These are phyloP conservation scores for Melanerpes formicivorus DNA, from an alignment of 2,113 vertebrate genomes.

Conservation along the genomic window DNA sequence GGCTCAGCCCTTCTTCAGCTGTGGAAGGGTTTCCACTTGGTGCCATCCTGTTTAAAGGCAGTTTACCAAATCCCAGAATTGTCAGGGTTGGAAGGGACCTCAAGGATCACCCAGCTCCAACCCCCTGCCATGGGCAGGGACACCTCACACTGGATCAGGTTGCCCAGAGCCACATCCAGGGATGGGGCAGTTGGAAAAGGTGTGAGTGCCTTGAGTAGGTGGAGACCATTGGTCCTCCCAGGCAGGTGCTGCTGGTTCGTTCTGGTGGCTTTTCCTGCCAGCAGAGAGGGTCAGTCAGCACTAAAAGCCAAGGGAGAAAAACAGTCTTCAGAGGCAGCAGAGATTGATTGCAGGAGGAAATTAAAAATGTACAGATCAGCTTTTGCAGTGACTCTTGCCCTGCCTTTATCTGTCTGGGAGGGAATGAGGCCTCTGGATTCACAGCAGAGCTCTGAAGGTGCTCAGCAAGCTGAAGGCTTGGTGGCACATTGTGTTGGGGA, in stretches of 20 bases:
- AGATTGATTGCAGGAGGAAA: constrained; percentile 14
- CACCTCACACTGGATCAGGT: too few relatives aligned
- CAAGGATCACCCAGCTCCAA: too few relatives aligned
- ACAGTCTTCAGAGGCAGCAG: not conserved
- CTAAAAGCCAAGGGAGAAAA: constrained; percentile 1
- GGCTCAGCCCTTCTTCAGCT: not conserved
- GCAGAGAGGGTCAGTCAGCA: not conserved
- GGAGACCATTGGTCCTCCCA: not conserved
- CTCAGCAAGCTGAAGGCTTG: not conserved
- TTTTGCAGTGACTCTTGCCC: not conserved
- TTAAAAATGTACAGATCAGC: not conserved
- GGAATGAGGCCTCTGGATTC: not conserved
- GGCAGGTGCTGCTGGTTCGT: not conserved
- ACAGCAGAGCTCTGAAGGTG: not conserved
- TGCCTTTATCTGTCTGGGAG: not conserved
- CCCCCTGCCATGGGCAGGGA: too few relatives aligned
- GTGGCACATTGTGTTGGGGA: rapidly evolving
- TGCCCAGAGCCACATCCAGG: too few relatives aligned
- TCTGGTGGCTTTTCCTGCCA: not conserved
- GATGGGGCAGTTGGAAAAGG: not conserved
- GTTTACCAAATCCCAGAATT: not conserved
- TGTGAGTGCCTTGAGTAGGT: not conserved
- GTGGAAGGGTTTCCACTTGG: not conserved
- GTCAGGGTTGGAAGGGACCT: too few relatives aligned
- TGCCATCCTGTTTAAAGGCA: not conserved